These are phyloP conservation scores for Cerastoderma edule DNA, from an alignment of 2,888 invertebrate species.

Conservation along the genomic window DNA sequence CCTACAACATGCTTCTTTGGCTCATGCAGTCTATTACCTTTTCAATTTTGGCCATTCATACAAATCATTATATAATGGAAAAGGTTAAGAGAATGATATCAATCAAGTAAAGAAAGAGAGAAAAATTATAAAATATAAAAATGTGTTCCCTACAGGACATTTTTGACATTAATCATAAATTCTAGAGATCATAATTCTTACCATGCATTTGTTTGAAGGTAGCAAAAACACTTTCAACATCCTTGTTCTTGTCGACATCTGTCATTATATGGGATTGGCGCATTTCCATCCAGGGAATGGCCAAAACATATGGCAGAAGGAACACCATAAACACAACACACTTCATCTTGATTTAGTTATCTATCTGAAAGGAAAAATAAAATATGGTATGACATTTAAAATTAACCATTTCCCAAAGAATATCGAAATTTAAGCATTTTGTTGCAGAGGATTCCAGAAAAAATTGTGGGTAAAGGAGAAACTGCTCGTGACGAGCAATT, in stretches of 20 bases:
- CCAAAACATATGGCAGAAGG: conserved; percentile 24
- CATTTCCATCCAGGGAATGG: conserved; percentile 34
- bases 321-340: neutral
- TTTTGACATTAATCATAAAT: no score
- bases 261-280: conserved; percentile 29
- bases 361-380: neutral
- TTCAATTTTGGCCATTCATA: neutral
- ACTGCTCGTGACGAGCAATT: no score
- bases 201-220: conserved; percentile 39
- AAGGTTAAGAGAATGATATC: neutral
- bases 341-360: conserved; percentile 12
- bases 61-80: neutral
- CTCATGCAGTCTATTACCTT: neutral
- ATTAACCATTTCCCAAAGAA: no score
- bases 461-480: no score
- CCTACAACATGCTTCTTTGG: neutral
- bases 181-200: conserved; percentile 16
- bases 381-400: no score
- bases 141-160: neutral
- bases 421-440: no score
- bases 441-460: no score
- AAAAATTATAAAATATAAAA: neutral
- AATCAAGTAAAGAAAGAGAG: neutral
- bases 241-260: conserved; percentile 22
- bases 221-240: conserved; percentile 33